Evolutionary conservation across 2,888 invertebrate genomes (phyloP).

Genomic region (Schrankia costaestrigalis): DNA sequence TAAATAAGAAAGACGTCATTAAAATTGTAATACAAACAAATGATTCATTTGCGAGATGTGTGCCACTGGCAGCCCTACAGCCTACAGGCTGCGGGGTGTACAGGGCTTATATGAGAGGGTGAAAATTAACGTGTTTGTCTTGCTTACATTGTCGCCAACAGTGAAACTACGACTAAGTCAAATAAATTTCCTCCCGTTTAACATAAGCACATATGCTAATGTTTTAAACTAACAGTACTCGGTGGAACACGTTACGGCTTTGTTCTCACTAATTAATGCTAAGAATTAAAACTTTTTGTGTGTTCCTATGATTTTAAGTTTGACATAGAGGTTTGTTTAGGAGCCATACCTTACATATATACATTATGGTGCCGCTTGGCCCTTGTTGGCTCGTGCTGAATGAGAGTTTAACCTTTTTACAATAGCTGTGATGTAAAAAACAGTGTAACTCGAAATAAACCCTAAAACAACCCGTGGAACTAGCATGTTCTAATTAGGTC

Average conservation of each 20-base stretch:
- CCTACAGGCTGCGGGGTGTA: constrained; percentile 19
- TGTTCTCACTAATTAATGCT: constrained; percentile 63
- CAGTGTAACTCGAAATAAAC: too few species aligned
- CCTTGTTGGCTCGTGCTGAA: too few species aligned
- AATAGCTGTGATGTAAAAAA: too few species aligned
- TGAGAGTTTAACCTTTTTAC: too few species aligned
- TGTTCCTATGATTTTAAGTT: constrained; percentile 37
- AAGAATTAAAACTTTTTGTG: constrained; percentile 68
- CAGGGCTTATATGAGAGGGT: constrained; percentile 37
- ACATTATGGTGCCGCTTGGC: too few species aligned
- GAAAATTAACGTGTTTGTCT: constrained; percentile 79
- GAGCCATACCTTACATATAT: constrained; percentile 7
- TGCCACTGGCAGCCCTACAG: constrained; percentile 24
- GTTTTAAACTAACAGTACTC: constrained; percentile 61
- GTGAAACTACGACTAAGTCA: constrained; percentile 76
- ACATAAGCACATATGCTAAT: constrained; percentile 65
- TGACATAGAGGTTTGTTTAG: constrained; percentile 31
- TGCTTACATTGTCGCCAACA: constrained; percentile 75
- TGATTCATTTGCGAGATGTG: constrained; percentile 4
- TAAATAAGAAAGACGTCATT: too few species aligned
- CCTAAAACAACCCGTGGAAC: too few species aligned
- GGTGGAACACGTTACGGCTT: constrained; percentile 37
- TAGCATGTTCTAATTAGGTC: too few species aligned
- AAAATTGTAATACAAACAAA: constrained; percentile 2
- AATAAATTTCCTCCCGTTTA: constrained; percentile 76